These are phyloP conservation scores for Lysandra coridon DNA, from an alignment of 2,888 invertebrate species.

Conservation along the genomic window DNA sequence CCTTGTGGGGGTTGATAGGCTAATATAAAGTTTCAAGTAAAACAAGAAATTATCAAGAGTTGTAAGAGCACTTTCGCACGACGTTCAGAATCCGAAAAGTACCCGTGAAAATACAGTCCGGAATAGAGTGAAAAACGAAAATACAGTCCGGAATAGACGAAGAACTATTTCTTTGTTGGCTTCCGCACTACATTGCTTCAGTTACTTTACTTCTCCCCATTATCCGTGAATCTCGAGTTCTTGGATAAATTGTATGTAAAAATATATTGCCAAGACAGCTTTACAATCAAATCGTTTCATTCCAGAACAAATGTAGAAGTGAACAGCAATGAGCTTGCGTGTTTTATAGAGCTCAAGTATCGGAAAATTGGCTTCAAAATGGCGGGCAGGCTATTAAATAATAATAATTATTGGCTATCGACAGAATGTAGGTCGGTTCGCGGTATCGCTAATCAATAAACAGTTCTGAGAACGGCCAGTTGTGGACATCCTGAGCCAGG, in stretches of 20 bases:
- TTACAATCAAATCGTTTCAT: not conserved
- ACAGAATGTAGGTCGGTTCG: conserved; percentile 10
- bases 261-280: not conserved
- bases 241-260: not conserved
- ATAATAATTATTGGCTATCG: not conserved
- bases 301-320: not conserved
- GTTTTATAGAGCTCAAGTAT: not conserved
- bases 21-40: not conserved
- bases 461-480: conserved; percentile 1
- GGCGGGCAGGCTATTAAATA: not conserved
- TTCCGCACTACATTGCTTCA: no score
- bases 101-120: not conserved
- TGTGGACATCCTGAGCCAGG: not conserved
- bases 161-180: no score
- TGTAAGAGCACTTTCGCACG: not conserved
- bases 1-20: no score
- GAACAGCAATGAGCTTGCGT: not conserved
- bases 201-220: no score
- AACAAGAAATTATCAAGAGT: not conserved
- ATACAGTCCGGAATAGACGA: no score
- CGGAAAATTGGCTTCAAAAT: not conserved
- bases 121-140: no score
- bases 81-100: not conserved
- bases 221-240: not conserved
- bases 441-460: conserved; percentile 6